Evolutionary conservation across 92 coral and sea anemone species (phyloP).

Genomic region (Siderastrea siderea): DNA sequence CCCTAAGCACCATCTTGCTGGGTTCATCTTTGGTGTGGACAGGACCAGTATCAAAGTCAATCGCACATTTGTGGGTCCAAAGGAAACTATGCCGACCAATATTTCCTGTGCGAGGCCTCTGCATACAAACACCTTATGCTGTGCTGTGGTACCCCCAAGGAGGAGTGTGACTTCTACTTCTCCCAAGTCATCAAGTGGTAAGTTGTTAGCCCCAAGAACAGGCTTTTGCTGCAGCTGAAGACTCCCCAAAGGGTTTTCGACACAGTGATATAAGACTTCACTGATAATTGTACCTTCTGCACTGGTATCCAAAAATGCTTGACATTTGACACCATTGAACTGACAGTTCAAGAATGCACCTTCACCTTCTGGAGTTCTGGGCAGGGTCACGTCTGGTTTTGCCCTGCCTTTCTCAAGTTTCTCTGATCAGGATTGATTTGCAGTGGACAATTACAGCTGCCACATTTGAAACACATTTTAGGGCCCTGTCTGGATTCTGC

Average conservation of each 20-base stretch:
- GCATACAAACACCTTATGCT: conserved; percentile 6
- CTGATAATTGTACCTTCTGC: conserved; percentile 13
- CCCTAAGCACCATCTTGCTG: conserved; percentile 7
- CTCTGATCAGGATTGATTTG: conserved; percentile 11
- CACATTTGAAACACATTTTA: neutral
- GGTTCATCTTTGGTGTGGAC: neutral
- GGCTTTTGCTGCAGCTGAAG: neutral
- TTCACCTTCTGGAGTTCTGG: conserved; percentile 3
- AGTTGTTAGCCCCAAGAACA: neutral
- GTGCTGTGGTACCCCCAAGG: conserved; percentile 7
- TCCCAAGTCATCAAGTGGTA: neutral
- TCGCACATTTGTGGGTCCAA: conserved; percentile 4
- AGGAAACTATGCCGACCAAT: conserved; percentile 9
- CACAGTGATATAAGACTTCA: too few relatives aligned
- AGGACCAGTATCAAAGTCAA: conserved; percentile 3
- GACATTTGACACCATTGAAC: conserved; percentile 30
- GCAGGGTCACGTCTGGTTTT: conserved; percentile 14
- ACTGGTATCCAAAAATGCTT: conserved; percentile 37
- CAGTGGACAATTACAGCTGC: neutral
- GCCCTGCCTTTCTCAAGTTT: neutral
- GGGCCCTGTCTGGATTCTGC: neutral
- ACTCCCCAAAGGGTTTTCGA: too few relatives aligned
- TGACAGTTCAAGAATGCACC: conserved; percentile 19
- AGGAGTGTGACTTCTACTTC: conserved; percentile 19
- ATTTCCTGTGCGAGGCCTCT: conserved; percentile 3